phyloP scores from a whole-genome alignment of 2,888 invertebrate species.

The Parochlus steinenii region DNA sequence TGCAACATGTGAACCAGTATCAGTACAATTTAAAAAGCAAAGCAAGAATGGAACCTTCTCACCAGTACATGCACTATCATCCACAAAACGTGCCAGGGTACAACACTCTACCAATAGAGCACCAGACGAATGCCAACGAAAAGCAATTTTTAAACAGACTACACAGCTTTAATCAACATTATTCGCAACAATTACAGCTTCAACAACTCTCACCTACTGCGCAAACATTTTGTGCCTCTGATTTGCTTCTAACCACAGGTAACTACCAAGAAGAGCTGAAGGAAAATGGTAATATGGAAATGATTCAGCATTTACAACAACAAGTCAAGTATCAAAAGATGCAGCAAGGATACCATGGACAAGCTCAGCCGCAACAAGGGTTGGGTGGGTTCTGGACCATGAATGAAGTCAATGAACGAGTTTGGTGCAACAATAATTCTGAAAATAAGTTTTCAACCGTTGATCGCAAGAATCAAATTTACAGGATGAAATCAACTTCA shows the following conservation, averaged over 20 bases:
- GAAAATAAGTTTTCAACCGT: too few relatives aligned
- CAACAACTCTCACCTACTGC: too few relatives aligned
- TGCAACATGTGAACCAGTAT: slow-evolving; percentile 3
- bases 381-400: slow-evolving; percentile 17
- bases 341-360: neutral
- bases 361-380: slow-evolving; percentile 10
- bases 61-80: slow-evolving; percentile 1
- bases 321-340: slow-evolving; percentile 2
- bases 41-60: too few relatives aligned
- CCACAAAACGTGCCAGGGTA: neutral
- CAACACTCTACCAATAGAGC: slow-evolving; percentile 1
- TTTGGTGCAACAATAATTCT: too few relatives aligned
- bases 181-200: slow-evolving; percentile 7
- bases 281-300: slow-evolving; percentile 1
- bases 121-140: slow-evolving; percentile 3
- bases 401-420: slow-evolving; percentile 15
- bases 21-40: neutral
- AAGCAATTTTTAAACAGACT: slow-evolving; percentile 10
- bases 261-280: too few relatives aligned
- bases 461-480: too few relatives aligned
- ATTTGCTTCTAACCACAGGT: too few relatives aligned
- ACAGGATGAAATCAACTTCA: too few relatives aligned
- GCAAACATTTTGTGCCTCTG: too few relatives aligned
- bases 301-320: neutral
- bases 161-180: slow-evolving; percentile 12